Base-by-base conservation (phyloP, 2,888 invertebrate species). In the Amblyteles armatorius region DNA sequence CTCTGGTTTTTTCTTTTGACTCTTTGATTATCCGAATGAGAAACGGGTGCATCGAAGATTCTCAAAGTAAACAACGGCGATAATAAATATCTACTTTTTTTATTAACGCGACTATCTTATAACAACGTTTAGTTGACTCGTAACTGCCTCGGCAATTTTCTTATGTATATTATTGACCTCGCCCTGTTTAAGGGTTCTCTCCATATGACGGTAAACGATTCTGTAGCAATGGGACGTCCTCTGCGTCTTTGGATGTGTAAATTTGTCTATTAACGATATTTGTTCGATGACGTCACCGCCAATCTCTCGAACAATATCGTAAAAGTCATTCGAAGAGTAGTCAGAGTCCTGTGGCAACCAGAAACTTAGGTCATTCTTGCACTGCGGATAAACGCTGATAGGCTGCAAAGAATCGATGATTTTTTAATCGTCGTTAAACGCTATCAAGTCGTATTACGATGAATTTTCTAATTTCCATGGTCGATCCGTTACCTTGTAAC, bases 251-350 rank as follows among this genome's bases (percentile, higher is more conserved):
- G 98, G 97, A 94, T 99, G 97, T 71, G 95, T 94, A 93, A 98
- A 99, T 90, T 97, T 96, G 94, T 99, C 99, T 74, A 98, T 96
- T 9, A 98, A 94, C 85, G 95, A 94, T 6, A 98, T 98, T 96
- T 98, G 99, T 94, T 99, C 99, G 68, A 99, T 96, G n/a, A 97
- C 94, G 94, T 99, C 99, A 0, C 98, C 98, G 1, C 97, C 99
- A 74, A 98, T 94, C 87, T 96, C 96, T 87, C 99, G 95, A 0
- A 98, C 99, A 85, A 99, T 93, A 93, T 99, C 99, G 94, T 98
- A 99, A 92, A 98, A 98, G 94, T 98, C 98, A 94, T 98, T 97
- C 72, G 95, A 94, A n/a, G 95, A 95, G 93, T 96, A 98, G n/a
- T 95, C 93, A 5, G 95, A 95, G 79, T 95, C 94, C 2, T 95